Evolutionary conservation across 2,113 vertebrate species (phyloP), one percentile per base, ranked within the genome.

Genomic region (Xyliphius kryptos): DNA sequence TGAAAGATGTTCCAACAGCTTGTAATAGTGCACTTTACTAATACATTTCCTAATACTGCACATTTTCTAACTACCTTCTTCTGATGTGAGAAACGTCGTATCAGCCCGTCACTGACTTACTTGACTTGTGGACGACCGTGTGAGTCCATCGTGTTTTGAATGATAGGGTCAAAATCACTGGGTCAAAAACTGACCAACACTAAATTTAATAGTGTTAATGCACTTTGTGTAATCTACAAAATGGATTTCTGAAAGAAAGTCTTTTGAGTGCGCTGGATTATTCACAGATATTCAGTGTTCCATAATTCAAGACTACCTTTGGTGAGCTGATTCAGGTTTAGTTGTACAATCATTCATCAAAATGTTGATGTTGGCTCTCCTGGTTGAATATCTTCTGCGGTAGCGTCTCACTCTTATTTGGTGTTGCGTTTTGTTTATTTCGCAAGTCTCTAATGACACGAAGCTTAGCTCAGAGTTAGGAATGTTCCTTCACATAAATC

Each of bases 191-290:
- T 47, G 22, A 56, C 44, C 9, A 37, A 49, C n/a, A 12, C 26
- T 67, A 0, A 19, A 44, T 52, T 60, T 36, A 32, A 57, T 51
- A 69, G 49, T 62, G 21, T 67, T 41, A 71, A 69, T 63, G 70
- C 70, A 69, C 66, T 69, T 65, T 72, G 61, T 54, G 41, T 54
- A 46, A 67, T 51, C 51, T 54, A 69, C 36, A 64, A 54, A 26
- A 52, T 37, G 46, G 17, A 50, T 54, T 60, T n/a, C 15, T 8
- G 38, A 58, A 48, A 59, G 2, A 59, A 56, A 49, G 4, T 12
- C 37, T 14, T 10, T 20, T 37, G 40, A 56, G 54, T 49, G 47
- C 20, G 61, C 32, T 22, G 36, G 46, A 26, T 58, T 15, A 61
- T 19, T 54, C 56, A 11, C 22, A 67, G 22, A 21, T 37, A 16